Evolutionary conservation across 1,140 invertebrate species (phyloP).

Genomic region (Drosophila suzukii): DNA sequence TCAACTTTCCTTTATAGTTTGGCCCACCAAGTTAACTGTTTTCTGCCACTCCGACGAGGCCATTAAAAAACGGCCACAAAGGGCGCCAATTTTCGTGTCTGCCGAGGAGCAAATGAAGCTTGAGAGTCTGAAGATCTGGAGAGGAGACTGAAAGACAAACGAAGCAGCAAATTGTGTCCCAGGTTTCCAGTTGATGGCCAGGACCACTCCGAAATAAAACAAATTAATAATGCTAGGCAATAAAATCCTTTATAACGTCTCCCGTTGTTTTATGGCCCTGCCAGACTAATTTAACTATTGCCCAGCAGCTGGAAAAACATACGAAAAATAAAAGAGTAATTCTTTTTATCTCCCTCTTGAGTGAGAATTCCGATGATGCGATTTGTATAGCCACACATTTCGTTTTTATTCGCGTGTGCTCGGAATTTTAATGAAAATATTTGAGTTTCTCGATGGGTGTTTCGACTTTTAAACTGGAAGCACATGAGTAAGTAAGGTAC

Average conservation of each 20-base stretch:
- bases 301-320: conserved; percentile 1
- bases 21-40: conserved; percentile 20
- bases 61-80: conserved; percentile 57
- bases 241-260: conserved; percentile 65
- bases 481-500: background rate
- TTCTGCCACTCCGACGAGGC: conserved; percentile 30
- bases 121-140: conserved; percentile 23
- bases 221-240: conserved; percentile 69
- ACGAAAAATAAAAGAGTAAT: conserved; percentile 12
- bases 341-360: conserved; percentile 15
- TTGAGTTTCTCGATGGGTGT: conserved; percentile 21
- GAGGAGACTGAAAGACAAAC: conserved; percentile 34
- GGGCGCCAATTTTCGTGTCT: conserved; percentile 60
- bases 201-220: conserved; percentile 40
- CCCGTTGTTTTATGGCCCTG: conserved; percentile 59
- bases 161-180: conserved; percentile 35
- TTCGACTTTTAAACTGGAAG: conserved; percentile 23
- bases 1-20: conserved; percentile 42
- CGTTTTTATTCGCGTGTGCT: conserved; percentile 33
- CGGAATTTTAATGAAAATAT: conserved; percentile 62
- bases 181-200: conserved; percentile 15
- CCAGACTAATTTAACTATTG: conserved; percentile 66
- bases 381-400: conserved; percentile 43
- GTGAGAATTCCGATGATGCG: conserved; percentile 20
- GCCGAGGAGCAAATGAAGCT: conserved; percentile 55